Base-by-base conservation (phyloP, 2,797 vertebrate genomes). In the Schizothorax lantsangensis region DNA sequence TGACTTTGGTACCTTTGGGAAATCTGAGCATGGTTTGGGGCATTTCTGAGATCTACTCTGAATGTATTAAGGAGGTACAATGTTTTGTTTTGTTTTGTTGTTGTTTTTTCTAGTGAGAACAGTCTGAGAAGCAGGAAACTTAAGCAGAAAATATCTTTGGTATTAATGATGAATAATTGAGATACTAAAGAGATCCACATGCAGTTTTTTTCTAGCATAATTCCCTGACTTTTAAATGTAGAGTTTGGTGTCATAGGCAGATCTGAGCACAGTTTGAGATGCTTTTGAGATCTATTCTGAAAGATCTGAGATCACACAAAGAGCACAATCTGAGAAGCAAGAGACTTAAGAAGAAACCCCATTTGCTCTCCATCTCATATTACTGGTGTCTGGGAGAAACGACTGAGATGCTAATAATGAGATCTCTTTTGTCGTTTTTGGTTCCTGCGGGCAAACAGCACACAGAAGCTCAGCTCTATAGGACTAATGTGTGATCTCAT, bases 401-500 rank as follows among this genome's bases (percentile, higher is more conserved):
- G 3, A 62, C 14, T 80, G 26, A 68, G 38, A 68, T 47, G 17
- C 6, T 54, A 49, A n/a, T 26, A 43, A 62, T 5, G 36, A 79
- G 38, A 64, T 80, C 52, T 64, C 4, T 30, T 80, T 49, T 52
- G 30, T 69, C 12, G 26, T 1, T 21, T 80, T 54, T 86, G 5
- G 9, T 79, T 71, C 49, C 52, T 74, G 8, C 12, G 52, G 33
- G 5, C 15, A 33, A 49, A 74, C 30, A 57, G 15, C 23, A 2
- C n/a, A 45, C 15, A n/a, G 33, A 59, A 64, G 26, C 69, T 62
- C 54, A 8, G 7, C 40, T 84, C 72, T 75, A 64, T 21, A 80
- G 14, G 17, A 21, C 59, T 30, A 43, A n/a, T 14, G 47, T 73
- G 69, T 88, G 86, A 69, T 78, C 84, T 86, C 86, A 89, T 89